Base-by-base conservation (phyloP, 2,888 invertebrate genomes). In the Metalampra italica region DNA sequence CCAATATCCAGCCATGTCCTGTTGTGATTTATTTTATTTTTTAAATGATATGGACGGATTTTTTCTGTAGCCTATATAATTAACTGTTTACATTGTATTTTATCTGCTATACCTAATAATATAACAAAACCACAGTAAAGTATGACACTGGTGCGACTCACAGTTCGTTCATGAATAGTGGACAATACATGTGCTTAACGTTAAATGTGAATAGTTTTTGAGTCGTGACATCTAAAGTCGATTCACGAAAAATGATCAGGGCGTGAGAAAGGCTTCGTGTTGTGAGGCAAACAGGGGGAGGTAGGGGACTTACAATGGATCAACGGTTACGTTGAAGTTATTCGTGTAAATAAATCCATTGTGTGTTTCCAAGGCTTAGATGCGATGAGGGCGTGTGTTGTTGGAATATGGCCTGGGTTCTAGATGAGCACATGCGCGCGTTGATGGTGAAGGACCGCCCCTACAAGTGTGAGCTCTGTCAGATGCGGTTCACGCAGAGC, bases 401-500 rank as follows among this genome's bases (percentile, higher is more conserved):
- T 78, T 75, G 72, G 75, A 65, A 63, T 81, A 65, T 83, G 78
- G 80, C 79, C 73, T 83, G 78, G 82, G 72, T 87, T 88, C 72
- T 88, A 89, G 89, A 89, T 88, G 89, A 89, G 80, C 89, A 89
- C 86, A 84, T 83, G 85, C 89, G 81, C 75, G 86, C 89, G 70
- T 78, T 89, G 87, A 71, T 83, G 89, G 84, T 75, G 86, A 89
- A 89, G 88, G 89, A 88, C 73, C 87, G 89, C 75, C 92, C 92
- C 60, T 92, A 92, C 87, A 92, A 91, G 81, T 93, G 93, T 79
- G 92, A 92, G 66, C 83, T 92, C 73, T 93, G 93, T 80, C 90
- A 91, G 78, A 93, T 93, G 84, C 90, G 92, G 80, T 93, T 93
- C 83, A 93, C 92, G 71, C 93, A 93, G 84, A 93, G 93, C 81